Evolutionary conservation across 2,797 vertebrate genomes (phyloP).

Genomic region (Sylvia borin): DNA sequence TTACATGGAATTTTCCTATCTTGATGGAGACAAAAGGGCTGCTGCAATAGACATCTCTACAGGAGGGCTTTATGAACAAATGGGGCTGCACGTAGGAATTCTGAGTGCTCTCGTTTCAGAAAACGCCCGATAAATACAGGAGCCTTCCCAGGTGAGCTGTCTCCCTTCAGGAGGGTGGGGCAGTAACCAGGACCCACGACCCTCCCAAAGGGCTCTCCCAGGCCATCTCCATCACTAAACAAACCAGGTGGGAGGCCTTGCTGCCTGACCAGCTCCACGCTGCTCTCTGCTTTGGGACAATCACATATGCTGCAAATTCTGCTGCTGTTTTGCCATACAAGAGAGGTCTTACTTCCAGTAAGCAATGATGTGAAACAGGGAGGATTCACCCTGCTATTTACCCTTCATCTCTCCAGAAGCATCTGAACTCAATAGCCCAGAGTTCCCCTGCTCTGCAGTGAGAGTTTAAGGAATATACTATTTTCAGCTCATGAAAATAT

Average conservation of each 20-base stretch:
- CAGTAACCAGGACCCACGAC: background rate
- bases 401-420: background rate
- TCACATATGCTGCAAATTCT: background rate
- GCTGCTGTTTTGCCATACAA: background rate
- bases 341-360: background rate
- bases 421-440: background rate
- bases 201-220: background rate
- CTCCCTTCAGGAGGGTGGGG: background rate
- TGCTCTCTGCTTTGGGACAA: background rate
- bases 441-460: background rate
- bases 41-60: background rate
- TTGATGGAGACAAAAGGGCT: constrained; percentile 19
- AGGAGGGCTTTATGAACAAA: constrained; percentile 1
- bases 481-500: background rate
- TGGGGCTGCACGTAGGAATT: constrained; percentile 6
- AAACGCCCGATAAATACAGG: background rate
- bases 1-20: constrained; percentile 20
- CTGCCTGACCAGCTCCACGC: background rate
- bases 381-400: background rate
- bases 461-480: background rate
- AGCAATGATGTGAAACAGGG: background rate
- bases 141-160: background rate
- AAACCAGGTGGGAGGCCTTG: background rate
- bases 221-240: background rate
- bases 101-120: background rate